phyloP scores from a whole-genome alignment of 2,888 invertebrate species.

The Trichopria drosophilae region DNA sequence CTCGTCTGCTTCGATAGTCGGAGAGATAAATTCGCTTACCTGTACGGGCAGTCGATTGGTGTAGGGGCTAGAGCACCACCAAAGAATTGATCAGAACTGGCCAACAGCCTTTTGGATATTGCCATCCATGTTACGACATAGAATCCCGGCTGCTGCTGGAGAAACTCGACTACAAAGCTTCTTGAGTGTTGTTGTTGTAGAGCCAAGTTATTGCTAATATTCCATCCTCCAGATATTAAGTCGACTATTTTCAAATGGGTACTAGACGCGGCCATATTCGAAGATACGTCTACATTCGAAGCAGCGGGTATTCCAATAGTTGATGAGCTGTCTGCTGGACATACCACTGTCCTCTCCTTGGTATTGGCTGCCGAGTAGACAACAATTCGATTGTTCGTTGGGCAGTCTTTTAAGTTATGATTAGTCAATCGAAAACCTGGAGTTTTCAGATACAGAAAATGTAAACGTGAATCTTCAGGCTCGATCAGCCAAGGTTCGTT shows the following conservation, averaged over 20 bases:
- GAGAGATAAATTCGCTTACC: constrained; percentile 58
- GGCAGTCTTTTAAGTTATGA: constrained; percentile 61
- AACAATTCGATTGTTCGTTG: constrained; percentile 71
- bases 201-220: constrained; percentile 18
- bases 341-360: constrained; percentile 67
- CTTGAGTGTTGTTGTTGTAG: constrained; percentile 62
- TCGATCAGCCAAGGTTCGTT: constrained; percentile 80
- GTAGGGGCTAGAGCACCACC: constrained; percentile 41
- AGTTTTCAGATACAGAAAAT: constrained; percentile 73
- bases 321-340: constrained; percentile 62
- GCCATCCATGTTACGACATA: constrained; percentile 80
- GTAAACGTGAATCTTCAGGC: constrained; percentile 70
- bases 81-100: constrained; percentile 41
- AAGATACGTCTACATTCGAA: constrained; percentile 68
- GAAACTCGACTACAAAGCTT: constrained; percentile 75
- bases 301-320: constrained; percentile 32
- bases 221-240: constrained; percentile 38
- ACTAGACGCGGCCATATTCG: constrained; percentile 57
- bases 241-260: constrained; percentile 35
- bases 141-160: constrained; percentile 73
- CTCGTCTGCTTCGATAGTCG: too few relatives aligned
- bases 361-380: constrained; percentile 73
- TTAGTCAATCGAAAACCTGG: constrained; percentile 66
- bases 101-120: constrained; percentile 68
- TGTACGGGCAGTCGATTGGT: constrained; percentile 73